phyloP scores from a whole-genome alignment of 1,140 invertebrate genomes.

The Lepidurus packardi region DNA sequence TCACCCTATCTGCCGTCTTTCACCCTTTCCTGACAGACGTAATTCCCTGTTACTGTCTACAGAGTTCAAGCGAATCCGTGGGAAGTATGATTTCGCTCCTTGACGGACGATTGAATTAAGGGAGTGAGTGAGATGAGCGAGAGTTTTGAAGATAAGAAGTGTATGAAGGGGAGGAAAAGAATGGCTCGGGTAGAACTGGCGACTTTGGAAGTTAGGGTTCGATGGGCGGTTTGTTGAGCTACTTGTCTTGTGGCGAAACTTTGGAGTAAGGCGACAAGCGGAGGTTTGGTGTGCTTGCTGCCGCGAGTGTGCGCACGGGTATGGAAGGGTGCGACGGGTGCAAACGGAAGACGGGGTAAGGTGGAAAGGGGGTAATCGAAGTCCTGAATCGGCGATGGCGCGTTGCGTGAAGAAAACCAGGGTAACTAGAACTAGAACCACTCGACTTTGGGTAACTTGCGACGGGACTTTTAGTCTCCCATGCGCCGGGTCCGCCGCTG shows the following conservation, averaged over 20 bases:
- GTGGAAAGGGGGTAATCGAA: not conserved
- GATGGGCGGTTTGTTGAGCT: not conserved
- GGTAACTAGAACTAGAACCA: not conserved
- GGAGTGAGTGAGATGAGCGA: not conserved
- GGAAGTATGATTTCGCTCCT: not conserved
- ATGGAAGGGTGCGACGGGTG: not conserved
- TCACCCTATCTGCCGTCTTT: too few species aligned
- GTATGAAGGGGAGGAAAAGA: not conserved
- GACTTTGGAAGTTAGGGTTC: not conserved
- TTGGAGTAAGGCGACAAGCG: not conserved
- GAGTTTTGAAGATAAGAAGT: not conserved
- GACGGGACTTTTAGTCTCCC: not conserved
- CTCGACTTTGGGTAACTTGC: not conserved
- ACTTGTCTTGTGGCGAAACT: conserved; percentile 11
- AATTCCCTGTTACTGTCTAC: too few species aligned
- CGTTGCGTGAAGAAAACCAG: not conserved
- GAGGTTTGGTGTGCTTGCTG: not conserved
- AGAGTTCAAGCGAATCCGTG: not conserved
- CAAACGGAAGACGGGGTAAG: not conserved
- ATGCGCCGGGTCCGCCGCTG: not conserved
- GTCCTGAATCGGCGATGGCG: conserved; percentile 4
- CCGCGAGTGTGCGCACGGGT: not conserved
- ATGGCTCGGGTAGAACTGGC: not conserved
- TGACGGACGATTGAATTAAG: not conserved
- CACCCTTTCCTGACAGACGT: too few species aligned